Evolutionary conservation across 2,888 invertebrate species (phyloP).

Genomic region (Agrochola circellaris): DNA sequence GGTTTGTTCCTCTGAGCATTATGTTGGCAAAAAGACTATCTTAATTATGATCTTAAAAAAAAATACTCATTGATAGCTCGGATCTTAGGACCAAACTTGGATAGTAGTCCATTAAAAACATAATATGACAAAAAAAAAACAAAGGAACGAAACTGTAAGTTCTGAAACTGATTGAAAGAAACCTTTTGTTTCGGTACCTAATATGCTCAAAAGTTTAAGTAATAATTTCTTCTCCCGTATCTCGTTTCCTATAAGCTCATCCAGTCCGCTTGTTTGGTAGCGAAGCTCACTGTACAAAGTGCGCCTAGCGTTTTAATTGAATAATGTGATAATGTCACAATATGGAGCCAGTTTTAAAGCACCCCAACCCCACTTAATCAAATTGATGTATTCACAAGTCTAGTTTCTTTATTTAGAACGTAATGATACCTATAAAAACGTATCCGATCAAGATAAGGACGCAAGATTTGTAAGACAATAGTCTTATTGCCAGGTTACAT

Average conservation of each 20-base stretch:
- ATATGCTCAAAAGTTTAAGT: neutral
- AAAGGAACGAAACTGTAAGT: neutral
- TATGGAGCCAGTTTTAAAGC: neutral
- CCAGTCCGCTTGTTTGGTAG: neutral
- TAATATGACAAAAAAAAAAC: neutral
- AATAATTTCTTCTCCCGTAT: neutral
- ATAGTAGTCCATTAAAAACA: neutral
- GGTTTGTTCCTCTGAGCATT: slow-evolving; percentile 2
- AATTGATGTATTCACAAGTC: slow-evolving; percentile 7
- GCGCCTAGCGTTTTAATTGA: neutral
- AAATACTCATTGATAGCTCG: too few species aligned
- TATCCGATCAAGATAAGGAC: slow-evolving; percentile 38
- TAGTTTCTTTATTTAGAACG: slow-evolving; percentile 13
- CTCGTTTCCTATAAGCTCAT: neutral
- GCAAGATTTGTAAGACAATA: slow-evolving; percentile 54
- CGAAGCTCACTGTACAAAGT: neutral
- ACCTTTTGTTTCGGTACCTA: neutral
- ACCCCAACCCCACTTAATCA: neutral
- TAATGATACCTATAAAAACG: slow-evolving; percentile 28
- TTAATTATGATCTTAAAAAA: neutral
- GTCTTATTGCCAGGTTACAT: slow-evolving; percentile 29
- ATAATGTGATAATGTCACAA: neutral
- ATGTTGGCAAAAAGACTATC: neutral
- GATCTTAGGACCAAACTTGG: too few species aligned
- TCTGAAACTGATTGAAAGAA: neutral